Evolutionary conservation across 2,113 vertebrate genomes (phyloP), one percentile per base, ranked within the genome.

Genomic region (Neolamprologus modestus): DNA sequence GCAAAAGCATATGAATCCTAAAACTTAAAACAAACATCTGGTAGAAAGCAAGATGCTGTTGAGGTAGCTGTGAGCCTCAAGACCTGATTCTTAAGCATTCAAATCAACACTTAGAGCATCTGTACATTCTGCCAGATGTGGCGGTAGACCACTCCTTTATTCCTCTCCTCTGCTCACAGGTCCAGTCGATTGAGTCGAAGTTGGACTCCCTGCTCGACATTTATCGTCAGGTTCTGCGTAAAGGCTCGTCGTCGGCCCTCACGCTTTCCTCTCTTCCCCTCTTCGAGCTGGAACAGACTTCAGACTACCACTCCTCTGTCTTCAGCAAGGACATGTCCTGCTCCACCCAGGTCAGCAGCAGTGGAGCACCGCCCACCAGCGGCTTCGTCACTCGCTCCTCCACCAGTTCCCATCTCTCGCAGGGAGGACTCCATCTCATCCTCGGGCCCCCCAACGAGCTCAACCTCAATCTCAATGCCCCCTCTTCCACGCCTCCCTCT

Each of bases 141-240:
- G 8, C 16, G 6, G 24, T 78, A 78, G 45, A 52, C 8, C 45
- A 5, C 78, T 28, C 21, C 3, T 3, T 3, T 42, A 79, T 28
- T 19, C 21, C 5, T 61, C 28, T 31, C 3, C 8, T 55, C 31
- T 24, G 52, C 12, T 37, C 17, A 4, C 59, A 99, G 98, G 98
- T 99, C 21, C 98, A 99, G 95, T 99, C 98, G 37, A 99, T 99
- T 26, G 98, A 99, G 93, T 97, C 98, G 35, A 99, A 99, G 95
- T 83, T 99, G 83, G 98, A 99, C 94, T 98, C 98, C 40, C 96
- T 99, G 8, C 96, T 99, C 45, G 98, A 99, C 83, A 97, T 99
- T 88, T 99, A 99, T 85, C 97, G 98, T 9, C 98, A 99, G 93
- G 98, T 98, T 84, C 92, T 99, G 87, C 96, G 96, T 26, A 99